Evolutionary conservation across 2,797 vertebrate species (phyloP), one percentile per base, ranked within the genome.

Genomic region (Eulemur rubriventer): DNA sequence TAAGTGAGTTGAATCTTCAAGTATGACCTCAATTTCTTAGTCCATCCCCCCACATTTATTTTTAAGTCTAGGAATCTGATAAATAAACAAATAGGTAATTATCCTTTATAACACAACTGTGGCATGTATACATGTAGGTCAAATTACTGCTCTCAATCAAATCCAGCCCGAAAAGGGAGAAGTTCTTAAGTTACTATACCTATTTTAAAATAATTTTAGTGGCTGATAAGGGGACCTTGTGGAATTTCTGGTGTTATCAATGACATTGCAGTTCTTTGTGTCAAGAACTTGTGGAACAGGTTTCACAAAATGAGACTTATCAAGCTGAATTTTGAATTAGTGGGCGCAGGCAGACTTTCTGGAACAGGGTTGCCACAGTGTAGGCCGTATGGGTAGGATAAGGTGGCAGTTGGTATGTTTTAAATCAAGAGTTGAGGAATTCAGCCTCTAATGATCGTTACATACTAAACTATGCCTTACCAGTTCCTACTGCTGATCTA

Each of bases 141-240:
- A 91, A 63, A 79, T 92, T 92, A 55, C 46, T 89, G 18, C 90
- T 92, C 55, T 92, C 48, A 81, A 20, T 90, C 33, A 91, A 90
- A 35, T 88, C 80, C 78, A 61, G 28, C 55, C 33, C 20, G 86
- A 73, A 96, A 83, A 30, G 6, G 38, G 52, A 84, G 69, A 95
- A 7, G 26, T 85, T 79, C 82, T 96, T 75, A 59, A 48, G 55
- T 82, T 75, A 61, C 55, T 79, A 2, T 46, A 73, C 35, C 26
- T 94, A 28, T 91, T 94, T 75, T 67, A 28, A 87, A 88, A n/a
- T 78, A n/a, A 87, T 86, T 94, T 93, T 35, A 67, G 76, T 92
- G 61, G 4, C 61, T 92, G n/a, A 30, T 50, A 38, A 76, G 59
- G 84, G 73, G 35, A 48, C 28, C 35, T 57, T 52, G 48, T 6